Evolutionary conservation across 1,140 invertebrate genomes (phyloP), one percentile per base, ranked within the genome.

Genomic region (Alviniconcha marisindica): DNA sequence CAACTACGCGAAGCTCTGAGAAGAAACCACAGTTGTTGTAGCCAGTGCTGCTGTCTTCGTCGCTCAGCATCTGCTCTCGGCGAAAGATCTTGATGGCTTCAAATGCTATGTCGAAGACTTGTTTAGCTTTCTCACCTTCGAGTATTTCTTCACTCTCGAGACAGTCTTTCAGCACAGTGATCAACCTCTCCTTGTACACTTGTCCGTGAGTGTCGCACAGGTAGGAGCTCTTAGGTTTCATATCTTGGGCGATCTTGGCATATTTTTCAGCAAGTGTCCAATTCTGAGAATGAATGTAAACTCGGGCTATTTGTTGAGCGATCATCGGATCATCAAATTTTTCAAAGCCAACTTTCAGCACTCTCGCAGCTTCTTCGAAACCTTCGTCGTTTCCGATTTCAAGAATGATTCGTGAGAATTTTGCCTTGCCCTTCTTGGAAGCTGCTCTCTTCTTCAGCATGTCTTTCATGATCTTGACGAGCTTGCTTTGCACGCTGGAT

Each of bases 131-230:
- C n/a, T 80, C 77, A 28, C 69, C 71, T 21, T 54, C 78, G 24
- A 83, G 38, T 21, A 84, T 40, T 28, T 79, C 78, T n/a, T 56
- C 40, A 15, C 66, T 73, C 28, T 85, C 60, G 24, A 77, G 28
- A 18, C 51, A 48, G 51, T 56, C 28, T 28, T 82, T 28, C 21
- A 33, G 24, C n/a, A 82, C 31, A n/a, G 82, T 77, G n/a, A 71
- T 40, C 12, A 89, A 44, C 36, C 85, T 85, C 24, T 79, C 63
- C 76, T 85, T 83, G 36, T 74, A 85, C 5, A 88, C 87, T 77
- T 86, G 85, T 28, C 87, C 88, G 80, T 87, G 87, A 31, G 88
- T 89, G 71, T 89, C 87, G 82, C 85, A 87, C 33, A 89, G 38
- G 77, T 83, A 89, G 31, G 88, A 89, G 71, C 79, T 87, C 2